These are phyloP conservation scores for Nasonovia ribisnigri DNA, from an alignment of 2,888 invertebrate genomes.

Conservation along the genomic window DNA sequence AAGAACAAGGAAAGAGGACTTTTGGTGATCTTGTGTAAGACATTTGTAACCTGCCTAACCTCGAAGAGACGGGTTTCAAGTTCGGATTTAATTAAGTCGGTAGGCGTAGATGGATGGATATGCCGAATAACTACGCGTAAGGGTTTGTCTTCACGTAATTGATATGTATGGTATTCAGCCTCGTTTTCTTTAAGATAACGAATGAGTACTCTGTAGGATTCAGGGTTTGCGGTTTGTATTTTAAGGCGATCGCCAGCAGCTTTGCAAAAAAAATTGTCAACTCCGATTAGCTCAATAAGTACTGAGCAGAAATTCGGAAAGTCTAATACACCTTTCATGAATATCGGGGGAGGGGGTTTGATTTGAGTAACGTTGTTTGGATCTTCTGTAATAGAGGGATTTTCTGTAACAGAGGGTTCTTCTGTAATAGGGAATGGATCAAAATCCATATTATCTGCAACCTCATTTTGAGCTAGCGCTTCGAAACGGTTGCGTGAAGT, in stretches of 20 bases:
- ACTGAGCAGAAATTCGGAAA: slow-evolving; percentile 8
- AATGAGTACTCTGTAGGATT: no score
- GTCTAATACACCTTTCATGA: slow-evolving; percentile 29
- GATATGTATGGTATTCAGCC: not conserved
- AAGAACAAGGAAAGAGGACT: no score
- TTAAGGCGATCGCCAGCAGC: not conserved
- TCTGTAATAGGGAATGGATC: no score
- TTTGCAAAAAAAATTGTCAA: slow-evolving; percentile 25
- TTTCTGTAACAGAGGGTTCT: no score
- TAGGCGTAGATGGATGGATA: not conserved
- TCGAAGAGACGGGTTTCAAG: not conserved
- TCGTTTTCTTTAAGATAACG: not conserved
- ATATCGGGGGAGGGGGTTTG: slow-evolving; percentile 24
- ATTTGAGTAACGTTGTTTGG: not conserved
- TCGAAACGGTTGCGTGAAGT: no score
- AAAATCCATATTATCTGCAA: no score
- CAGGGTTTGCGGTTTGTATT: slow-evolving; percentile 11
- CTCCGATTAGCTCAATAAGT: not conserved
- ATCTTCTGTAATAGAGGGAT: not conserved
- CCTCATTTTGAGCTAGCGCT: no score
- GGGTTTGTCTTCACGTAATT: not conserved
- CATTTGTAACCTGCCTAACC: slow-evolving; percentile 7
- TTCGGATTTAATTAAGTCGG: not conserved
- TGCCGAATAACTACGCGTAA: not conserved
- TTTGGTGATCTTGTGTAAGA: no score